These are phyloP conservation scores for Melinaea menophilus DNA, from an alignment of 2,888 invertebrate genomes.

Conservation along the genomic window DNA sequence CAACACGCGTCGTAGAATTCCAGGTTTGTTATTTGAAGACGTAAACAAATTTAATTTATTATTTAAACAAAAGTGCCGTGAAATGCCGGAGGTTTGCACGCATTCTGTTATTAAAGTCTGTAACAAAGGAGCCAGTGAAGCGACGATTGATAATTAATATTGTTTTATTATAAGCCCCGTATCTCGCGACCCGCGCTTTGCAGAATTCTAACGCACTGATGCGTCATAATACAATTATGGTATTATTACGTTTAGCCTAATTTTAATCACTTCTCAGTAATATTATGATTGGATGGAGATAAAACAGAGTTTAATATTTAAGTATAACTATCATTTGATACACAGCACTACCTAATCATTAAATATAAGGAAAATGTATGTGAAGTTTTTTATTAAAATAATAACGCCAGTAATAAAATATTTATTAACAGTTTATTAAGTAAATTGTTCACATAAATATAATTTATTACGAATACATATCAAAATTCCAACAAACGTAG, in stretches of 20 bases:
- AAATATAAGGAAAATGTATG: too few species aligned
- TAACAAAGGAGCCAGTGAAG: slow-evolving; percentile 49
- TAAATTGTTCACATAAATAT: too few species aligned
- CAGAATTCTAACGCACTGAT: slow-evolving; percentile 49
- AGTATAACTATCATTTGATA: too few species aligned
- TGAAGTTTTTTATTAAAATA: too few species aligned
- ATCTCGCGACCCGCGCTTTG: slow-evolving; percentile 48
- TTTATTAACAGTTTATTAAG: too few species aligned
- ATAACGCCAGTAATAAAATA: too few species aligned
- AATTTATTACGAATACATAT: too few species aligned
- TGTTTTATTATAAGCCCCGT: slow-evolving; percentile 68
- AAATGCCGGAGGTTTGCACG: slow-evolving; percentile 62
- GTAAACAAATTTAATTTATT: slow-evolving; percentile 65
- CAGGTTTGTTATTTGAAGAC: slow-evolving; percentile 45
- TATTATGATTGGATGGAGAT: slow-evolving; percentile 14
- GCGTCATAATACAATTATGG: slow-evolving; percentile 57
- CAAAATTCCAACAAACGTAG: too few species aligned
- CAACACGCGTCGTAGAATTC: slow-evolving; percentile 21
- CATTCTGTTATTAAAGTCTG: slow-evolving; percentile 64
- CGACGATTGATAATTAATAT: slow-evolving; percentile 66
- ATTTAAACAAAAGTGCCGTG: slow-evolving; percentile 62
- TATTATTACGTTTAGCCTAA: slow-evolving; percentile 58
- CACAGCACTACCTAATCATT: too few species aligned
- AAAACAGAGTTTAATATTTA: slow-evolving; percentile 5
- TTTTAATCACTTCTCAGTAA: slow-evolving; percentile 42